Conservation (phyloP, 92 coral and sea anemone species). For the Zoanthus sansibaricus region DNA sequence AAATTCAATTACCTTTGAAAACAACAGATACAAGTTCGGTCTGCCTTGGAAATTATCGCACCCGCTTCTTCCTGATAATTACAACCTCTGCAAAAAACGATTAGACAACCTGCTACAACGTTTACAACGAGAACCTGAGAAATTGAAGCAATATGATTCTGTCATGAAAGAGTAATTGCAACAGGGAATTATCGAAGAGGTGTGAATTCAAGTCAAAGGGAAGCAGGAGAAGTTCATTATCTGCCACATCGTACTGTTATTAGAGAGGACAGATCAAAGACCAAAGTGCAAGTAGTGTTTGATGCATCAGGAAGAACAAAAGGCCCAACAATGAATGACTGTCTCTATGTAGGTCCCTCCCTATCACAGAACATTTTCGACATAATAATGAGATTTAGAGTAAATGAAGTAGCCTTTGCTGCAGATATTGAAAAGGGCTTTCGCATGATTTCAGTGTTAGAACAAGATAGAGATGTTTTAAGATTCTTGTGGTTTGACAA, state of each 20-base stretch:
- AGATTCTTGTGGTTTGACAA: constrained; percentile 66
- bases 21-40: constrained; percentile 33
- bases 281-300: constrained; percentile 69
- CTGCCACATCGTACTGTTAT: constrained; percentile 78
- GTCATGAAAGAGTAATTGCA: constrained; percentile 63
- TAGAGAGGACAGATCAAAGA: constrained; percentile 67
- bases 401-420: constrained; percentile 25
- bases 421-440: constrained; percentile 73
- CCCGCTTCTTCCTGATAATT: constrained; percentile 61
- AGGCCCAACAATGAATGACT: constrained; percentile 72
- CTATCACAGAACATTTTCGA: constrained; percentile 47
- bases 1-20: not conserved
- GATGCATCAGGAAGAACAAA: constrained; percentile 71
- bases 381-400: constrained; percentile 51
- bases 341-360: constrained; percentile 57
- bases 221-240: constrained; percentile 67
- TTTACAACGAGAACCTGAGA: constrained; percentile 46
- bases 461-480: constrained; percentile 55
- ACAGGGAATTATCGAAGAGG: constrained; percentile 66
- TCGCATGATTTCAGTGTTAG: constrained; percentile 48
- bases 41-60: constrained; percentile 59
- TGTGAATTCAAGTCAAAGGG: constrained; percentile 15
- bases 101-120: constrained; percentile 25
- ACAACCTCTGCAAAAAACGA: constrained; percentile 37
- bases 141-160: constrained; percentile 59